A percentile compares a stretch with the other conserved stretches of the same genome.
These are phyloP conservation scores for Poeciliopsis prolifica DNA, from an alignment of 2,113 vertebrate species.

Conservation along the genomic window DNA sequence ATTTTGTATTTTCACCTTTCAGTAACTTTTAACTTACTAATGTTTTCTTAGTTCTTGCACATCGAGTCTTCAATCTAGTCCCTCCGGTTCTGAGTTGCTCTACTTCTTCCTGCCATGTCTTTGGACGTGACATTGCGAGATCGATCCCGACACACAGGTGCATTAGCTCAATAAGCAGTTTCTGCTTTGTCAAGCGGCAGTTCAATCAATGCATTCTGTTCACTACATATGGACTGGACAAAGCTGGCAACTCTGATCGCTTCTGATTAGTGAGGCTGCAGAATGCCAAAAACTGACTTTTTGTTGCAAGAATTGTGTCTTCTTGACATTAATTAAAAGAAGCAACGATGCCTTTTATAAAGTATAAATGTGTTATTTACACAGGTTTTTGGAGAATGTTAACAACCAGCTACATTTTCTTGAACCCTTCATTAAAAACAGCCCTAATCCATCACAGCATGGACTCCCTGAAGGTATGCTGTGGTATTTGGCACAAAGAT, in stretches of 20 bases:
- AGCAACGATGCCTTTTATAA: neutral
- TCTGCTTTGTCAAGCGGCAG: slow-evolving; percentile 80
- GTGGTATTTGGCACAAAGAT: neutral
- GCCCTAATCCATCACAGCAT: neutral
- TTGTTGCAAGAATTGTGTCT: neutral
- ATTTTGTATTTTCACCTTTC: no score
- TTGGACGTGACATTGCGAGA: slow-evolving; percentile 75
- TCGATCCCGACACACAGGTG: slow-evolving; percentile 73
- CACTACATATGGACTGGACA: slow-evolving; percentile 59
- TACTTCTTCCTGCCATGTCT: slow-evolving; percentile 43
- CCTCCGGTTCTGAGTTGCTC: slow-evolving; percentile 5
- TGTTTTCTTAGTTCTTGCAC: neutral
- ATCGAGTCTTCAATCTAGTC: neutral
- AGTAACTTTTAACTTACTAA: no score
- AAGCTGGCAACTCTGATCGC: slow-evolving; percentile 65
- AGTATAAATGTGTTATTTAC: neutral
- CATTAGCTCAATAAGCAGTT: slow-evolving; percentile 81
- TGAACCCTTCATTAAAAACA: neutral
- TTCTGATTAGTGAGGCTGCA: slow-evolving; percentile 61
- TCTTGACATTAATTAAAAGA: neutral
- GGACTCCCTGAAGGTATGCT: neutral
- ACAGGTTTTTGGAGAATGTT: neutral
- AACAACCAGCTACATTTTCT: no score
- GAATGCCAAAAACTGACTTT: slow-evolving; percentile 34
- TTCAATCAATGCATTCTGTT: slow-evolving; percentile 76